Base-by-base conservation (phyloP, 2,113 vertebrate species). In the Lophochroa leadbeateri region DNA sequence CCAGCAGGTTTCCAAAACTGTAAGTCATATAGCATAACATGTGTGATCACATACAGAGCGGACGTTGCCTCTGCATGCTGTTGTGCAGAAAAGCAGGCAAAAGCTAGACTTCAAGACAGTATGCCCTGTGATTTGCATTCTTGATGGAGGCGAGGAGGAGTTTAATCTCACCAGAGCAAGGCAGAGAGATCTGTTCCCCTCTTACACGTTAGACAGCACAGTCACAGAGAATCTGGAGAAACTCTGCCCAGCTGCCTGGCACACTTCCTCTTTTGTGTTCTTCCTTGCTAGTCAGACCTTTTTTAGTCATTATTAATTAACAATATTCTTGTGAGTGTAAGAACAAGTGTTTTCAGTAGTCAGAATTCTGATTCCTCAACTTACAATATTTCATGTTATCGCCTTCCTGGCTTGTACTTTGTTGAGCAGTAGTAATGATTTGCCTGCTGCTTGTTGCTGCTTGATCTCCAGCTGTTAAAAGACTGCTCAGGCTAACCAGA, bases 221-320 rank as follows among this genome's bases (percentile, higher is more conserved):
- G 28, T 19, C 57, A 69, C 0, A 0, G 41, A 55, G 71, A n/a
- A 75, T 9, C 17, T 58, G 39, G 31, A 67, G 31, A 53, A 79
- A n/a, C 28, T 33, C 57, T 60, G 43, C 25, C 47, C 81, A 37
- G 58, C 35, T 80, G 23, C 33, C 50, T 10, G n/a, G 58, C 57
- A 53, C 24, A 2, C 5, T 24, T 52, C 28, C 35, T 47, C 50
- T 65, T 25, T 33, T 0, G 16, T 23, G 19, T 52, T 94, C 27
- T 44, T 92, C 49, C 44, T 61, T 28, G 63, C 60, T 31, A 60
- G 15, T 24, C 20, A 71, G 68, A 70, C 24, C 24, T 44, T 41
- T 57, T 84, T 37, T 27, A 80, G 29, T 61, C n/a, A 23, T 60
- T 41, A n/a, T 58, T 46, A 74, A 79, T 64, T 52, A 76, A n/a